Conservation (phyloP, 2,888 invertebrate species). For the Gandaritis pyraliata region DNA sequence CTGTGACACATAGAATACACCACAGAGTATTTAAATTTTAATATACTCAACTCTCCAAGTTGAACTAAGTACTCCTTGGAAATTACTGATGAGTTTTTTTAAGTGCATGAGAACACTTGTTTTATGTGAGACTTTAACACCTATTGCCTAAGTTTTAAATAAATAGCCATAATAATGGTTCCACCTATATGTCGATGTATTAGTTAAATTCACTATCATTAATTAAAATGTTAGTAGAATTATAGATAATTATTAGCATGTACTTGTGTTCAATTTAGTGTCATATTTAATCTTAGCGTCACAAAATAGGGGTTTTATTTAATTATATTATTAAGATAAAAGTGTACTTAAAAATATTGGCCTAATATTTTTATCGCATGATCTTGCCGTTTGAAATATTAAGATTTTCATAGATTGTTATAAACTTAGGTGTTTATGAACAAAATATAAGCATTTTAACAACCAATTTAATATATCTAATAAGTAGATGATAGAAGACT, state of each 20-base stretch:
- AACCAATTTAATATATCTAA: background rate
- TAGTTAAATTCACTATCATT: conserved; percentile 30
- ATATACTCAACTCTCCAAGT: background rate
- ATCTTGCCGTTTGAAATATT: conserved; percentile 60
- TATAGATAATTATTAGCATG: conserved; percentile 41
- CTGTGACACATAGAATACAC: background rate
- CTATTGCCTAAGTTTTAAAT: conserved; percentile 1
- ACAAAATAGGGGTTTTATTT: conserved; percentile 59
- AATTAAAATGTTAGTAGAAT: conserved; percentile 26
- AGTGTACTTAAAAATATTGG: conserved; percentile 55
- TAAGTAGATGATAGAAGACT: background rate
- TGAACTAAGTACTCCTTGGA: background rate
- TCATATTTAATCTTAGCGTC: conserved; percentile 76
- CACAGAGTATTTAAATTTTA: background rate
- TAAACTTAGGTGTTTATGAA: background rate
- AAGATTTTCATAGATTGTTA: conserved; percentile 9
- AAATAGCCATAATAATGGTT: conserved; percentile 21
- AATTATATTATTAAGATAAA: conserved; percentile 44
- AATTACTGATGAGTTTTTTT: background rate
- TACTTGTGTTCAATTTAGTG: conserved; percentile 82
- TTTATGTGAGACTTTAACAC: background rate
- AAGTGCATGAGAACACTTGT: background rate
- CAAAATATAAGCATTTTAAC: conserved; percentile 17
- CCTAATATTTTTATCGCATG: conserved; percentile 56
- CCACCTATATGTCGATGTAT: conserved; percentile 44